A percentile compares a stretch with the other conserved stretches of the same genome.
Evolutionary conservation across 2,888 invertebrate genomes (phyloP).

Genomic region (Drosophila subsilvestris): DNA sequence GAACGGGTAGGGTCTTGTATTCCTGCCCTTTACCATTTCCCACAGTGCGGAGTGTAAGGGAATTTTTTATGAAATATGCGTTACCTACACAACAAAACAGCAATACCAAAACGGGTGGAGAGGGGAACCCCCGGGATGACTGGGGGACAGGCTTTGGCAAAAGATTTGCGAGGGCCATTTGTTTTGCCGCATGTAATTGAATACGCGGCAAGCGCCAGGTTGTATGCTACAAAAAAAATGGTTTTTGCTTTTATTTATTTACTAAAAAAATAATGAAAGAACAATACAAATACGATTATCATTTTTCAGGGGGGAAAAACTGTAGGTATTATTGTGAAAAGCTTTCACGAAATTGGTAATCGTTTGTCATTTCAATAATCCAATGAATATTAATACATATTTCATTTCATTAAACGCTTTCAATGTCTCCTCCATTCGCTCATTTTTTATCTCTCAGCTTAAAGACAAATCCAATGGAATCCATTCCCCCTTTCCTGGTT

Average conservation of each 20-base stretch:
- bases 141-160: constrained; percentile 15
- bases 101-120: background rate
- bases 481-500: background rate
- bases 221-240: background rate
- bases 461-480: background rate
- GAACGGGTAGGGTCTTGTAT: constrained; percentile 4
- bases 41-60: constrained; percentile 4
- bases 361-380: background rate
- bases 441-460: background rate
- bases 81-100: background rate
- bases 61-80: constrained; percentile 45
- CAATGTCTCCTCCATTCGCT: background rate
- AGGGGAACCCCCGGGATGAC: background rate
- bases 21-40: constrained; percentile 19
- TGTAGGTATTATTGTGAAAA: background rate
- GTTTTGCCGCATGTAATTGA: constrained; percentile 66
- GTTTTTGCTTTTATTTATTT: constrained; percentile 15
- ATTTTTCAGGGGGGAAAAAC: background rate
- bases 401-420: background rate
- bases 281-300: constrained; percentile 38
- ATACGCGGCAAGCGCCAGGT: constrained; percentile 31
- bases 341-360: background rate
- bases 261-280: constrained; percentile 45
- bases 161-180: constrained; percentile 71
- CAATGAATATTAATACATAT: background rate